A percentile compares a stretch with the other conserved stretches of the same genome.
Evolutionary conservation across 2,797 vertebrate genomes (phyloP).

Genomic region (Xyrichtys novacula): DNA sequence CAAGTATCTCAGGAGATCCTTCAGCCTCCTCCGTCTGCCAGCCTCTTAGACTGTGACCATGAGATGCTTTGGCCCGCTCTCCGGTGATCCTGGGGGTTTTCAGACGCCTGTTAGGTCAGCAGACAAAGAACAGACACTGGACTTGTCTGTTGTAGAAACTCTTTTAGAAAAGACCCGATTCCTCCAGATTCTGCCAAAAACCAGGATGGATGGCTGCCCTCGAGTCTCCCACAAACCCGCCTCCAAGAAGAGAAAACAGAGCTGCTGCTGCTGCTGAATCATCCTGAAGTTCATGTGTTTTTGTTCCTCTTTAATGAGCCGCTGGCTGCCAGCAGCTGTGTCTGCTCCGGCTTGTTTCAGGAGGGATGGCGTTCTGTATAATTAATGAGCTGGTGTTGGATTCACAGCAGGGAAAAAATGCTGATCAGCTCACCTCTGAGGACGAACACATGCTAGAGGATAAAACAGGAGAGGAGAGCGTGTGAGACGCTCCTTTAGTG

Average conservation of each 20-base stretch:
- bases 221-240: not conserved
- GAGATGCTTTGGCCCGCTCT: conserved; percentile 16
- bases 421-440: conserved; percentile 50
- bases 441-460: conserved; percentile 40
- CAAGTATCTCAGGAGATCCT: too few species aligned
- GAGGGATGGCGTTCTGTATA: conserved; percentile 37
- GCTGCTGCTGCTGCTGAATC: conserved; percentile 7
- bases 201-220: not conserved
- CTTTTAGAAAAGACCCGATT: not conserved
- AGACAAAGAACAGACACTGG: conserved; percentile 27
- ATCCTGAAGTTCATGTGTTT: not conserved
- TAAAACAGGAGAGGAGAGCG: conserved; percentile 14
- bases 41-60: conserved; percentile 19
- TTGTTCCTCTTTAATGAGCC: conserved; percentile 24
- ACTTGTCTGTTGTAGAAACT: too few species aligned
- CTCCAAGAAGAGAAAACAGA: not conserved
- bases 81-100: conserved; percentile 16
- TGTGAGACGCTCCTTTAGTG: not conserved
- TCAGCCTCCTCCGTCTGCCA: too few species aligned
- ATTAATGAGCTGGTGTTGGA: conserved; percentile 55
- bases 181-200: too few species aligned
- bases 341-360: conserved; percentile 12
- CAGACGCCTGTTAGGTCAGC: not conserved
- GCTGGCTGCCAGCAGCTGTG: conserved; percentile 15
- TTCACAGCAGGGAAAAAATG: conserved; percentile 46